Conservation (phyloP, 2,888 invertebrate genomes). For the Caenorhabditis imperialis region DNA sequence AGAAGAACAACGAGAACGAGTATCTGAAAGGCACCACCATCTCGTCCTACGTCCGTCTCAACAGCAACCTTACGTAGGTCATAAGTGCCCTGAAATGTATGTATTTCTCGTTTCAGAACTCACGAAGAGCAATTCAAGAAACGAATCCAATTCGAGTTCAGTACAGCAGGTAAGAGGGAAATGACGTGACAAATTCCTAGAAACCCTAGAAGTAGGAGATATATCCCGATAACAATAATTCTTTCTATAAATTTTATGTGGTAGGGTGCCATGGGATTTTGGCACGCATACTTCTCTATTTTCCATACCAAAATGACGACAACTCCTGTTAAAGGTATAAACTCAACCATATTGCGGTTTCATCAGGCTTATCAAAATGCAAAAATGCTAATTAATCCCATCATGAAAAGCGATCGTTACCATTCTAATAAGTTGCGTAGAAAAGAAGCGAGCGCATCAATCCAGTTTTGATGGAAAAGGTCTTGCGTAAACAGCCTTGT, state of each 20-base stretch:
- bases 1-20: constrained; percentile 67
- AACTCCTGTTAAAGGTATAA: no score
- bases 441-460: constrained; percentile 30
- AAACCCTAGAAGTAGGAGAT: no score
- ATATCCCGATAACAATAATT: no score
- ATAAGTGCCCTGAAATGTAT: neutral
- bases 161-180: constrained; percentile 53
- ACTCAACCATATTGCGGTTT: constrained; percentile 16
- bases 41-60: constrained; percentile 72
- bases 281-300: no score
- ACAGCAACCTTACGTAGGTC: constrained; percentile 70
- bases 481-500: constrained; percentile 55
- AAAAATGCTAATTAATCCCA: constrained; percentile 37
- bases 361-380: constrained; percentile 9
- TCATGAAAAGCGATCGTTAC: constrained; percentile 36
- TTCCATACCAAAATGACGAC: no score
- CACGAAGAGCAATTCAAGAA: constrained; percentile 74
- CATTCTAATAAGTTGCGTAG: constrained; percentile 42
- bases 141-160: constrained; percentile 67
- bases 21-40: constrained; percentile 71
- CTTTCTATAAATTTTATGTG: no score
- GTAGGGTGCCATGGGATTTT: no score
- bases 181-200: constrained; percentile 6
- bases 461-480: constrained; percentile 52
- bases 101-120: constrained; percentile 52